Base-by-base conservation (phyloP, 2,113 vertebrate species). In the Thomomys bottae region DNA sequence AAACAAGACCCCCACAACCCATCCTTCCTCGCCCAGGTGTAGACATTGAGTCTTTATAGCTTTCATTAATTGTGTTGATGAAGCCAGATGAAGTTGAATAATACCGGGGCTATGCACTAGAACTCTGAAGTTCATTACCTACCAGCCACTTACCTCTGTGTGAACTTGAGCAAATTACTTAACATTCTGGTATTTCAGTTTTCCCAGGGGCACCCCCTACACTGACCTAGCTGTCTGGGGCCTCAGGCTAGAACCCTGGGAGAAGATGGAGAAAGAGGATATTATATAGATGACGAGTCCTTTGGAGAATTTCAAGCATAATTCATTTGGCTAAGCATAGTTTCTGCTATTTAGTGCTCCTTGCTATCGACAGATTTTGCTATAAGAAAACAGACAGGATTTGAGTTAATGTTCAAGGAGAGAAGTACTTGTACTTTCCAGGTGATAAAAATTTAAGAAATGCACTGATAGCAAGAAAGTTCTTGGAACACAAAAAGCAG, bases 381-480 rank as follows among this genome's bases (percentile, higher is more conserved):
- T 89, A n/a, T 57, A 66, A 73, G 36, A 66, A 93, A 94, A 36
- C 32, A 88, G 63, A 42, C 82, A 42, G 42, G 6, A 18, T 66
- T 85, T 77, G 45, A 82, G 54, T 83, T 61, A 64, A n/a, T 49
- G 6, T 30, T 86, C 28, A 80, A 30, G 26, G 64, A 59, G 24
- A 84, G 9, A 94, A 84, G 36, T 78, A 67, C 15, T 38, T 92
- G 68, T 73, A 30, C 81, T 67, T 79, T 87, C 83, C 66, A 84
- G 20, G 23, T 87, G 72, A 90, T 45, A 21, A 72, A 54, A 79
- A 87, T 87, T 94, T 24, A 81, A 73, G n/a, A 78, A 14, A 32
- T 23, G 1, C 4, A 49, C 24, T 30, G 59, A 71, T 42, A 79
- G 1, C 32, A 17, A 59, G 28, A 82, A 68, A 77, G 30, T 38